Base-by-base conservation (phyloP, 2,113 vertebrate species). In the Melozone crissalis region DNA sequence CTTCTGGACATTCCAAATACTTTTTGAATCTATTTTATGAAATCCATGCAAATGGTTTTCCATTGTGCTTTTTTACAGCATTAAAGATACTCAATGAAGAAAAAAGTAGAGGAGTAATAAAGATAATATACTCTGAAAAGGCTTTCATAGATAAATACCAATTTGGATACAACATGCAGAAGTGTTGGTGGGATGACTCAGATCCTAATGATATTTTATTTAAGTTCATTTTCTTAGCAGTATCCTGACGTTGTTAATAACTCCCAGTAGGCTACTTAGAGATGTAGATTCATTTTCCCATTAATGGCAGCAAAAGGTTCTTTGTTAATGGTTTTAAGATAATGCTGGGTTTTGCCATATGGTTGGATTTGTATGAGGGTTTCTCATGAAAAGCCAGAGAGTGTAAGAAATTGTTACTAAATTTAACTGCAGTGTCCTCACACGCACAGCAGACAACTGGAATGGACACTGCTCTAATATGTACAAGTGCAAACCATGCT, bases 321-420 rank as follows among this genome's bases (percentile, higher is more conserved):
- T 78, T 75, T 9, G 5, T 74, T 95, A 96, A 95, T 80, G 58
- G 91, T 84, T 93, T 96, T 96, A 95, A 87, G 85, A 77, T 79
- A 94, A 96, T 57, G 61, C 87, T 93, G 66, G 79, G 35, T 7
- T 84, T 92, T 94, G 91, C 94, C 95, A 95, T 93, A 96, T 94
- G 89, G 93, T 51, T 95, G 62, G 85, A 68, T 89, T 94, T 94
- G 61, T 72, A 76, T 27, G 41, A 88, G 28, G 57, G 58, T 82
- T 96, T 94, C 91, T 96, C 66, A 67, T 69, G 87, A 83, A 82
- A 95, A 95, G 71, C 62, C 80, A 90, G 55, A 63, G 90, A 67
- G 65, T 79, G 59, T 93, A 97, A 96, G 94, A 87, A 96, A 96
- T 72, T 88, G 75, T 92, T 96, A 63, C 93, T 96, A 82, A 94